phyloP scores from a whole-genome alignment of 2,113 vertebrate genomes.

The Carassius carassius region DNA sequence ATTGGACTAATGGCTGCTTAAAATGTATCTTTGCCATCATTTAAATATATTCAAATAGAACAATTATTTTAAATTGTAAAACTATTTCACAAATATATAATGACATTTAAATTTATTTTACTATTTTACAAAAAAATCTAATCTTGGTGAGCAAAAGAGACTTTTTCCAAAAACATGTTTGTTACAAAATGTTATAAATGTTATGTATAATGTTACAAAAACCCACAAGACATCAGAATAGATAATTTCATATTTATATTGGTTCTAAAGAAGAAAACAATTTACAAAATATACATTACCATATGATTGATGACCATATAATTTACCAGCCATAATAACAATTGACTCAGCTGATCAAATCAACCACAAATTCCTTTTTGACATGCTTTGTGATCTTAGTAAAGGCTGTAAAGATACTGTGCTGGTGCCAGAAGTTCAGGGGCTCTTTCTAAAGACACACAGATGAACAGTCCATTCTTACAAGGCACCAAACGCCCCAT shows the following conservation, averaged over 20 bases:
- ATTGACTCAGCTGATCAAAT: constrained; percentile 59
- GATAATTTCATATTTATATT: constrained; percentile 71
- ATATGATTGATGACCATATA: constrained; percentile 58
- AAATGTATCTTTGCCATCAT: too few relatives aligned
- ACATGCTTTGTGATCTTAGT: constrained; percentile 58
- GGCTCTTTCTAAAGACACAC: constrained; percentile 29
- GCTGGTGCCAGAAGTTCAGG: constrained; percentile 48
- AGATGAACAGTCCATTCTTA: neutral
- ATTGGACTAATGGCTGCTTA: too few relatives aligned
- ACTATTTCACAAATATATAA: neutral
- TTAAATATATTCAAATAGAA: neutral
- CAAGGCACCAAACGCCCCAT: constrained; percentile 35
- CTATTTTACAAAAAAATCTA: too few relatives aligned
- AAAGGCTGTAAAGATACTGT: constrained; percentile 42
- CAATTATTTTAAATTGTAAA: neutral
- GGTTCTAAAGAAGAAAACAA: constrained; percentile 70
- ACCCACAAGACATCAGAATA: constrained; percentile 53
- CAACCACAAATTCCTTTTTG: constrained; percentile 66
- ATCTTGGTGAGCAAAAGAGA: neutral
- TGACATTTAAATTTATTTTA: too few relatives aligned
- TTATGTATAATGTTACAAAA: too few relatives aligned
- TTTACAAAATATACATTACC: constrained; percentile 79
- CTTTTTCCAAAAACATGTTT: too few relatives aligned
- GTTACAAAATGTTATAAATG: too few relatives aligned
- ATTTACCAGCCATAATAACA: constrained; percentile 65